A percentile compares a stretch with the other conserved stretches of the same genome.
These are phyloP conservation scores for Lithophane semibrunnea DNA, from an alignment of 2,888 invertebrate genomes.

Conservation along the genomic window DNA sequence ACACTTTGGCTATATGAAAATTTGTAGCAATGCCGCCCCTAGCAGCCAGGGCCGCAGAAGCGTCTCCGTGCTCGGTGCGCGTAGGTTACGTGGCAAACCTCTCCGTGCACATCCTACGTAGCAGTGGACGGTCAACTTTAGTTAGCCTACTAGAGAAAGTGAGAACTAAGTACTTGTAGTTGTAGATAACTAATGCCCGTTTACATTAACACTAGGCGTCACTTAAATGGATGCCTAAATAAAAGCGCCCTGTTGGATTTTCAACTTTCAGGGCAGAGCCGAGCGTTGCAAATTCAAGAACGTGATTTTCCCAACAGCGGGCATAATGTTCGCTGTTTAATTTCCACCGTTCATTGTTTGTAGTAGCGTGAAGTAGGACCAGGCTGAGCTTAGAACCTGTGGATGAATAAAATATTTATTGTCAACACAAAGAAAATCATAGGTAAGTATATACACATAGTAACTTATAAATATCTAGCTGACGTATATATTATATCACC, in stretches of 20 bases:
- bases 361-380: conserved; percentile 76
- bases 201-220: not conserved
- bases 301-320: not conserved
- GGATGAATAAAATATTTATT: not conserved
- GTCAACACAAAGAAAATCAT: not conserved
- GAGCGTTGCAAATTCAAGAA: not conserved
- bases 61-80: not conserved
- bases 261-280: not conserved
- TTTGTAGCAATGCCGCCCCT: not conserved
- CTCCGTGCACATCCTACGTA: not conserved
- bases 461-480: no score
- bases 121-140: not conserved
- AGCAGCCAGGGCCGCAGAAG: not conserved
- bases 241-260: not conserved
- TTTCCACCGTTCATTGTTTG: conserved; percentile 68
- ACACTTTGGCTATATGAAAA: not conserved
- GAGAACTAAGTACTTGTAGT: not conserved
- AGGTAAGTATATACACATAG: no score
- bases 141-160: conserved; percentile 33
- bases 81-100: not conserved
- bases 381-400: conserved; percentile 69
- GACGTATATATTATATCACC: no score
- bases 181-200: not conserved
- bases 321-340: conserved; percentile 10
- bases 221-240: not conserved